Evolutionary conservation across 2,797 vertebrate species (phyloP), one percentile per base, ranked within the genome.

Genomic region (Spinibarbus caldwelli): DNA sequence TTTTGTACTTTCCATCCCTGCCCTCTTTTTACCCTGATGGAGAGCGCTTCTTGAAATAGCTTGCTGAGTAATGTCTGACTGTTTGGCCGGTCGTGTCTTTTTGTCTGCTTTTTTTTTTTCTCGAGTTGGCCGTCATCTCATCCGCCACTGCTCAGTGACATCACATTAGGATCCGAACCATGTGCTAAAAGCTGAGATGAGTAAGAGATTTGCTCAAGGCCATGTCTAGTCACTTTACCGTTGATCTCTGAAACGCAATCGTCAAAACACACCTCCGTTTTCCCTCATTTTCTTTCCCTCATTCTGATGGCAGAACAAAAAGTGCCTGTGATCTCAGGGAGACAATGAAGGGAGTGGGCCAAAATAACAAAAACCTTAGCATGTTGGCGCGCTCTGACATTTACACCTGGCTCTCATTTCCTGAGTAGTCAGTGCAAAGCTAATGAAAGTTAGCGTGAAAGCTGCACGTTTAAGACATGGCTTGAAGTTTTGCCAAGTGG

Each of bases 1-100:
- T 90, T 91, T 89, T 90, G 70, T 71, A 73, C 87, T 91, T 91
- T 78, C 82, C 67, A 85, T 38, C 83, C 54, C 80, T 38, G 86
- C 43, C 81, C 86, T 88, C 67, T 85, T 85, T 90, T 87, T 87
- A 86, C 79, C 84, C 77, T 43, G 86, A 89, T 86, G 78, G 85
- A 90, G 94, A 89, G 91, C 83, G 36, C 91, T 90, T 92, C 91
- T 90, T 90, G 85, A 93, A 94, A 94, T 94, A 94, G 91, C 88
- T 11, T 67, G 83, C 91, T 95, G 93, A 94, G 93, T 95, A 93
- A 95, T 86, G 94, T 95, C 95, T 95, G 93, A 89, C 90, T 93
- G 79, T 90, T 85, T 94, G 91, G 92, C 92, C 73, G 12, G 52
- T 59, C 76, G 85, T 78, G 83, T 91, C 64, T 71, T 84, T 83